A percentile compares a stretch with the other conserved stretches of the same genome.
Evolutionary conservation across 2,113 vertebrate species (phyloP).

Genomic region (Macaca fascicularis): DNA sequence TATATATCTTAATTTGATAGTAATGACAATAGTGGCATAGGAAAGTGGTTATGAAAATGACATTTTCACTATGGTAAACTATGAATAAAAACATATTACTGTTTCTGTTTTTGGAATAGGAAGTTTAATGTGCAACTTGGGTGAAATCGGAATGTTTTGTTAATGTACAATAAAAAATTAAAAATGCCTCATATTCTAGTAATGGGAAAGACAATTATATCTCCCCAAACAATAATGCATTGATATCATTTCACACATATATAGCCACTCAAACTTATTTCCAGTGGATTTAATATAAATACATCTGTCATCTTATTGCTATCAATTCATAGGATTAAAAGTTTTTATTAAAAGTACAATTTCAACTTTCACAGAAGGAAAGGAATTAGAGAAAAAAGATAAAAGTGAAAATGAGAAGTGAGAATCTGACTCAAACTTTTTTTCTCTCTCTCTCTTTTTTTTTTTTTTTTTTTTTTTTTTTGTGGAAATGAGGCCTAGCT

Average conservation of each 20-base stretch:
- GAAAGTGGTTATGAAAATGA: slow-evolving; percentile 21
- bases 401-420: background rate
- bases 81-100: slow-evolving; percentile 33
- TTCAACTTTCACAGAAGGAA: background rate
- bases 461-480: too few relatives aligned
- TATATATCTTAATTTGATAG: slow-evolving; percentile 50
- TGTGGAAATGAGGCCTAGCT: too few relatives aligned
- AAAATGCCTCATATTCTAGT: slow-evolving; percentile 15
- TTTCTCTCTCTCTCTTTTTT: fast-evolving
- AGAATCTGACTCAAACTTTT: background rate
- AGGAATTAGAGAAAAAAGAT: background rate
- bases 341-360: background rate
- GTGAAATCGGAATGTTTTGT: slow-evolving; percentile 38
- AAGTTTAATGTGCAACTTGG: slow-evolving; percentile 11
- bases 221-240: background rate
- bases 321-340: background rate
- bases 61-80: background rate
- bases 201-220: background rate
- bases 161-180: slow-evolving; percentile 44
- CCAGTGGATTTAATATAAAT: background rate
- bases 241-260: background rate
- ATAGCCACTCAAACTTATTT: background rate
- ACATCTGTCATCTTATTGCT: background rate
- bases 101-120: slow-evolving; percentile 41
- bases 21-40: background rate